These are phyloP conservation scores for Coenonympha glycerion DNA, from an alignment of 2,888 invertebrate species.

Conservation along the genomic window DNA sequence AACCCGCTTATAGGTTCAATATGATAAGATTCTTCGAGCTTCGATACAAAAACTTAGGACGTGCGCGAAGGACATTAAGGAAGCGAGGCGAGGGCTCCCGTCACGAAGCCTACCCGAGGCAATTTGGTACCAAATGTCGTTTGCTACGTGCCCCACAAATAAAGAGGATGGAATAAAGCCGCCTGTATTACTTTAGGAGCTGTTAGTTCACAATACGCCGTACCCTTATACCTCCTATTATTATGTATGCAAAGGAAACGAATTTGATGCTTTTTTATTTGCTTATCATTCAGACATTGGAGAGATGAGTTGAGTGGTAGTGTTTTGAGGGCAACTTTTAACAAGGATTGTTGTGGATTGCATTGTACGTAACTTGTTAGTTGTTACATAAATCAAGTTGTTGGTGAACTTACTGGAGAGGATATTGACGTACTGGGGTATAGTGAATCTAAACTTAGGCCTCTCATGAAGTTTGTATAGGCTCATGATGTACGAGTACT, in stretches of 20 bases:
- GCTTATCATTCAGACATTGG: constrained; percentile 7
- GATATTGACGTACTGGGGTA: constrained; percentile 1
- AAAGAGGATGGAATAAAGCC: constrained; percentile 66
- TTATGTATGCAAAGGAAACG: constrained; percentile 27
- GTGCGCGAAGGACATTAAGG: constrained; percentile 63
- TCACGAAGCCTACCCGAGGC: constrained; percentile 69
- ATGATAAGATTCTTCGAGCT: constrained; percentile 18
- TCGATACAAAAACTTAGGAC: constrained; percentile 55
- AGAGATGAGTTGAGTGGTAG: background rate
- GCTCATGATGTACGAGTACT: background rate
- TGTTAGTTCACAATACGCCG: constrained; percentile 41
- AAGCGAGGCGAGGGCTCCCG: constrained; percentile 52
- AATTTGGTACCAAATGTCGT: constrained; percentile 74
- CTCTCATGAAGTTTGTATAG: background rate
- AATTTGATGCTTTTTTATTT: constrained; percentile 23
- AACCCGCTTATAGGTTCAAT: background rate
- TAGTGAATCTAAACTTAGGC: background rate
- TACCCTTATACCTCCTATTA: no score
- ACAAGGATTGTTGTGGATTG: constrained; percentile 4
- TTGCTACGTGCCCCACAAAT: constrained; percentile 70
- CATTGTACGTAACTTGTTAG: constrained; percentile 1
- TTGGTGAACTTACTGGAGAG: background rate
- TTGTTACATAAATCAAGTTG: constrained; percentile 3
- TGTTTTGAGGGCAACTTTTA: constrained; percentile 7
- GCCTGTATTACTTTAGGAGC: constrained; percentile 54